Evolutionary conservation across 2,888 invertebrate species (phyloP).

Genomic region (Strigamia transsilvanica): DNA sequence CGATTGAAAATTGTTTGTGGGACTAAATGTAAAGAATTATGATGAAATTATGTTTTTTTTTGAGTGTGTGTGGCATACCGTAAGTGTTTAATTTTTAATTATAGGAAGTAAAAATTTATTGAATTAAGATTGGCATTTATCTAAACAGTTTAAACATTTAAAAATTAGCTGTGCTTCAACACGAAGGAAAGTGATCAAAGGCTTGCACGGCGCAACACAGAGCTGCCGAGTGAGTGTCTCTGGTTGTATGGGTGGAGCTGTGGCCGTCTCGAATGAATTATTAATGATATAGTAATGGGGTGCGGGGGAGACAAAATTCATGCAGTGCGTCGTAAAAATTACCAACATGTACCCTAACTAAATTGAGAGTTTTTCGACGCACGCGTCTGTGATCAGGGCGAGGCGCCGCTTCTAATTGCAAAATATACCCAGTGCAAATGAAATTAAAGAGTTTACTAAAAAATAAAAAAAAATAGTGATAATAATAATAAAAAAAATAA

Average conservation of each 20-base stretch:
- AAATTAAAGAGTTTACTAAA: neutral
- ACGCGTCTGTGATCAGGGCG: constrained; percentile 27
- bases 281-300: constrained; percentile 25
- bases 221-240: constrained; percentile 18
- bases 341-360: constrained; percentile 31
- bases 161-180: neutral
- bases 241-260: constrained; percentile 22
- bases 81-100: neutral
- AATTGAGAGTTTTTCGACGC: constrained; percentile 16
- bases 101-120: neutral
- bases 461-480: neutral
- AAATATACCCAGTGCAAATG: neutral
- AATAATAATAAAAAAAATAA: neutral
- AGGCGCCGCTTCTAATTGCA: constrained; percentile 17
- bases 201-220: neutral
- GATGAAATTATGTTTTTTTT: no score
- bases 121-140: neutral
- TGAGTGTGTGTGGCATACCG: no score
- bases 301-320: constrained; percentile 11
- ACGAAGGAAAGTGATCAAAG: neutral
- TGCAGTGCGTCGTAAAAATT: constrained; percentile 6
- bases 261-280: constrained; percentile 26
- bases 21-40: no score
- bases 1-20: no score
- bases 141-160: neutral